phyloP scores from a whole-genome alignment of 2,797 vertebrate species.

The Somateria mollissima region DNA sequence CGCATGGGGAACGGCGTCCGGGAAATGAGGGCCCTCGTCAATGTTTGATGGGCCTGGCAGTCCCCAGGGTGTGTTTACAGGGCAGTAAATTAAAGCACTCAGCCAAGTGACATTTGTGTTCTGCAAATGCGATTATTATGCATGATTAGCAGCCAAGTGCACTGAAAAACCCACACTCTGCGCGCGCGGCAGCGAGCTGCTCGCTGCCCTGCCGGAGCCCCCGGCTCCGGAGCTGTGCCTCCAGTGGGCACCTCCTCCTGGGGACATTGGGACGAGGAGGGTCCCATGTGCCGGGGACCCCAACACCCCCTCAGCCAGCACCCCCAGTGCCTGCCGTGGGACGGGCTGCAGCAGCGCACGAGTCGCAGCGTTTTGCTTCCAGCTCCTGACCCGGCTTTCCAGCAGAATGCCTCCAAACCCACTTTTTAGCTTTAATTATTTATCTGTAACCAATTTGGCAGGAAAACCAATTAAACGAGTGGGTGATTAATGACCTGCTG shows the following conservation, averaged over 20 bases:
- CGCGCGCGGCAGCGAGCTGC: not conserved
- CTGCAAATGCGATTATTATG: slow-evolving; percentile 75
- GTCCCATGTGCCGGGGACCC: fast-evolving
- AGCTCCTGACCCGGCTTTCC: slow-evolving; percentile 62
- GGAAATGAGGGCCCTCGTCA: slow-evolving; percentile 51
- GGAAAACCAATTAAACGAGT: slow-evolving; percentile 76
- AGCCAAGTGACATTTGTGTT: slow-evolving; percentile 76
- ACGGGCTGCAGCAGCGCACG: not conserved
- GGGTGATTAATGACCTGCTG: slow-evolving; percentile 75
- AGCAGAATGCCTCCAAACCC: slow-evolving; percentile 65
- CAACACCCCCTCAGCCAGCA: fast-evolving
- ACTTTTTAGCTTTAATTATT: slow-evolving; percentile 77
- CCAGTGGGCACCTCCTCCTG: not conserved
- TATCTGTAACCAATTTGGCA: slow-evolving; percentile 79
- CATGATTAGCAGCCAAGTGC: slow-evolving; percentile 76
- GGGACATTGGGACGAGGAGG: fast-evolving
- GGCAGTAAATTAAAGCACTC: slow-evolving; percentile 75
- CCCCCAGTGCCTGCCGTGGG: fast-evolving
- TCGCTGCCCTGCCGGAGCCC: not conserved
- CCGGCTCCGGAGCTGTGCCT: fast-evolving
- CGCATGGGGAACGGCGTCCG: not conserved
- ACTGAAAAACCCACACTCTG: slow-evolving; percentile 64
- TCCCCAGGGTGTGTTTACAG: slow-evolving; percentile 70
- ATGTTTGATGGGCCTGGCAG: slow-evolving; percentile 64
- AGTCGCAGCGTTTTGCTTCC: slow-evolving; percentile 36